Conservation (phyloP, 2,888 invertebrate genomes). For the Gandaritis pyraliata region DNA sequence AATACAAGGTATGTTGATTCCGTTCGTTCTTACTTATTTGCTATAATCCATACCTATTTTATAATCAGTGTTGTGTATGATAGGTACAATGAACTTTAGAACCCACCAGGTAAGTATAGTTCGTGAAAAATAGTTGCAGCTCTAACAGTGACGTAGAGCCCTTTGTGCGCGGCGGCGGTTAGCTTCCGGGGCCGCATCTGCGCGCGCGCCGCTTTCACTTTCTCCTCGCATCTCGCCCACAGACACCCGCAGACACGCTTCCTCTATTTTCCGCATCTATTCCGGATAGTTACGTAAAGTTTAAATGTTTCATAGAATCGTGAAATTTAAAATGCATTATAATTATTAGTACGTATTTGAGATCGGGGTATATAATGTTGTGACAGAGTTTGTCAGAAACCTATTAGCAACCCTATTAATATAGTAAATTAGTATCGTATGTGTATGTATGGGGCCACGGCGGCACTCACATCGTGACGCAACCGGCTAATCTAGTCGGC, state of each 20-base stretch:
- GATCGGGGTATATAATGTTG: slow-evolving; percentile 20
- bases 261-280: slow-evolving; percentile 68
- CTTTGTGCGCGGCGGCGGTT: slow-evolving; percentile 68
- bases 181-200: slow-evolving; percentile 81
- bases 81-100: slow-evolving; percentile 11
- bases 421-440: slow-evolving; percentile 62
- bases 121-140: slow-evolving; percentile 26
- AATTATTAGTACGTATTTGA: slow-evolving; percentile 28
- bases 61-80: slow-evolving; percentile 14
- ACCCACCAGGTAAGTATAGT: slow-evolving; percentile 26
- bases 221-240: slow-evolving; percentile 75
- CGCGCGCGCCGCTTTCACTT: slow-evolving; percentile 80
- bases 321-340: slow-evolving; percentile 30
- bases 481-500: slow-evolving; percentile 84
- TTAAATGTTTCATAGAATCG: slow-evolving; percentile 32
- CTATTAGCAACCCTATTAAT: slow-evolving; percentile 49
- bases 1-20: slow-evolving; percentile 30
- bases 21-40: slow-evolving; percentile 9
- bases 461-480: slow-evolving; percentile 76
- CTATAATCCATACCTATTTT: slow-evolving; percentile 8
- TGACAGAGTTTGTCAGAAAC: slow-evolving; percentile 40
- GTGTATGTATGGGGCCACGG: slow-evolving; percentile 52
- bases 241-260: slow-evolving; percentile 63
- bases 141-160: slow-evolving; percentile 55
- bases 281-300: slow-evolving; percentile 62